Base-by-base conservation (phyloP, 2,113 vertebrate species). In the Sander lucioperca region DNA sequence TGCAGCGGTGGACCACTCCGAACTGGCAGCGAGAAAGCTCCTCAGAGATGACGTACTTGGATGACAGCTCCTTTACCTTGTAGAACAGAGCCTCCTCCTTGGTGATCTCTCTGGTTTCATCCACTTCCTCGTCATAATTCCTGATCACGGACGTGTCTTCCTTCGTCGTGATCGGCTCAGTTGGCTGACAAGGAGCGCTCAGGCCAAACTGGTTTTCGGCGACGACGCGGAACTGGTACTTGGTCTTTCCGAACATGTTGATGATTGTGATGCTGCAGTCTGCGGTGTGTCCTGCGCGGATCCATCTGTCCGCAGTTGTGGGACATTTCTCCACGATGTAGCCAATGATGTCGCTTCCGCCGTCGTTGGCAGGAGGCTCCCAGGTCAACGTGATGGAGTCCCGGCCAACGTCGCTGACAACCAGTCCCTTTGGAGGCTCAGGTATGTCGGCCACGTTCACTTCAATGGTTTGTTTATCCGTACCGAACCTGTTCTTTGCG, bases 91-190 rank as follows among this genome's bases (percentile, higher is more conserved):
- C 97, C 93, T 99, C 98, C 47, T 91, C 94, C 79, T 94, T 95
- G 2, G 93, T 95, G 72, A 99, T 77, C 91, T 97, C 97, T 91
- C 96, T 95, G 67, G 94, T 92, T 93, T 99, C 98, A 69, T 99
- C 97, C 57, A 99, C 98, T 91, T 99, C 98, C 85, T 99, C 98
- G 68, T 99, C 98, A 15, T 99, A 99, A 90, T 99, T 99, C 92
- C 97, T 91, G 61, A 96, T 95, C 86, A 97, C 96, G 64, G 96
- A 96, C 88, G 97, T 99, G 89, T 99, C 98, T 94, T 99, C 98
- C 82, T 97, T 99, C 30, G 97, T 99, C 82, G 97, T 95, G 53
- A 99, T 93, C 65, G 97, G 96, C 67, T 99, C 98, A 25, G 98
- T 99, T 87, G 97, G 95, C 62, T 94, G 93, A 86, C 96, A 98